Evolutionary conservation across 1,140 invertebrate genomes (phyloP).

Genomic region (Sminthurinus signatus): DNA sequence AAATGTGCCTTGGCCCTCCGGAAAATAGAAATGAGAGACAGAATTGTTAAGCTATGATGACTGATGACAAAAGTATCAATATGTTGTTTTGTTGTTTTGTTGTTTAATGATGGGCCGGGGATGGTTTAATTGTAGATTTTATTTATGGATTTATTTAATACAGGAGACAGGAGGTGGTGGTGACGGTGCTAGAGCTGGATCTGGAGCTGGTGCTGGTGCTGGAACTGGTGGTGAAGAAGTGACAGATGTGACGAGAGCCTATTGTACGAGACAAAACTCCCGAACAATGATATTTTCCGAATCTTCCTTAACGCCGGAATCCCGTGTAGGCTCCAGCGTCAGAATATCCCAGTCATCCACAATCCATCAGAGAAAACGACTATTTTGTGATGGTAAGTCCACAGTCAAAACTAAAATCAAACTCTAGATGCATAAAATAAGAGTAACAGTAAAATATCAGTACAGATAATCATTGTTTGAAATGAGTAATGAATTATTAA

Average conservation of each 20-base stretch:
- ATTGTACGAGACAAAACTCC: slow-evolving; percentile 21
- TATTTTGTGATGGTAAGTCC: slow-evolving; percentile 34
- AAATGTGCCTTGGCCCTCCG: too few relatives aligned
- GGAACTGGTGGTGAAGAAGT: too few relatives aligned
- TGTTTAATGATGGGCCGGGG: background rate
- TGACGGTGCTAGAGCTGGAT: background rate
- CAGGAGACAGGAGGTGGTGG: slow-evolving; percentile 7
- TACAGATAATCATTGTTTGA: too few relatives aligned
- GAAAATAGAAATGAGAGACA: too few relatives aligned
- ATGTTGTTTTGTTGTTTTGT: too few relatives aligned
- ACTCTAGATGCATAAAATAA: too few relatives aligned
- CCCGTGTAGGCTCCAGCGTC: slow-evolving; percentile 29
- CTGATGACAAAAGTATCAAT: too few relatives aligned
- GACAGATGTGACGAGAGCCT: slow-evolving; percentile 8
- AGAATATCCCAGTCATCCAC: slow-evolving; percentile 30
- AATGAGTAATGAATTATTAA: too few relatives aligned
- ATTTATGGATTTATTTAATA: slow-evolving; percentile 15
- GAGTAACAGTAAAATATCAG: too few relatives aligned
- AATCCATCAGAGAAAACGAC: slow-evolving; percentile 22
- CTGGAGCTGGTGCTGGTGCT: background rate
- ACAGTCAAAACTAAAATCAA: too few relatives aligned
- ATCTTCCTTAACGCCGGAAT: slow-evolving; percentile 35
- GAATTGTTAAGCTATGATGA: too few relatives aligned
- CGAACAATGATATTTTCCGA: slow-evolving; percentile 24
- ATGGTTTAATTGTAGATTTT: slow-evolving; percentile 9